phyloP scores from a whole-genome alignment of 2,113 vertebrate genomes.

The Oceanodroma tethys region DNA sequence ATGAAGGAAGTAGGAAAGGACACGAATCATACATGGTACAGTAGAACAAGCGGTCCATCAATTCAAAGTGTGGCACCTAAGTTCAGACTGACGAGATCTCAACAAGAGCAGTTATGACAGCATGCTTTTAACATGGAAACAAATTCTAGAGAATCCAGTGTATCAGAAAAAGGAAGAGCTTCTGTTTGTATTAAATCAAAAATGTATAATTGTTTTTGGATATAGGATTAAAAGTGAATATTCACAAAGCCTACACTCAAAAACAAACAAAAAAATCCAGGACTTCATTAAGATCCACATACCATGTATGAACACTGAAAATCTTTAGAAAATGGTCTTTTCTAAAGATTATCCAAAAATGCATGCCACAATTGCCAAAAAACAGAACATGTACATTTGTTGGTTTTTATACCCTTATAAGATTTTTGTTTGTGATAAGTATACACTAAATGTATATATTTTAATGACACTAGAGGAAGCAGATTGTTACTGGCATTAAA shows the following conservation, averaged over 20 bases:
- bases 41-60: conserved; percentile 71
- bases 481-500: conserved; percentile 98
- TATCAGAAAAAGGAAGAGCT: conserved; percentile 76
- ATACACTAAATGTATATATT: conserved; percentile 87
- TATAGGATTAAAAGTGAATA: conserved; percentile 75
- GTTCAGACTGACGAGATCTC: conserved; percentile 72
- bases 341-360: conserved; percentile 75
- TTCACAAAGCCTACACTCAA: conserved; percentile 79
- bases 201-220: conserved; percentile 69
- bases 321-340: conserved; percentile 72
- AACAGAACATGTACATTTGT: conserved; percentile 81
- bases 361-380: conserved; percentile 78
- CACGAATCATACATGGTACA: conserved; percentile 79
- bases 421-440: conserved; percentile 82
- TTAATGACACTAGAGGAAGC: conserved; percentile 86
- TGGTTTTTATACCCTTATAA: conserved; percentile 73
- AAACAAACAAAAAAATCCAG: conserved; percentile 64
- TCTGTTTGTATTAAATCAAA: conserved; percentile 62
- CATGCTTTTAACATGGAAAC: conserved; percentile 78
- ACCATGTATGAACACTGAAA: conserved; percentile 80
- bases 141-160: conserved; percentile 80
- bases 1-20: conserved; percentile 73
- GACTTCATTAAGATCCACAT: conserved; percentile 76
- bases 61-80: conserved; percentile 77
- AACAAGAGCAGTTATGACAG: conserved; percentile 73